phyloP scores from a whole-genome alignment of 2,113 vertebrate genomes.

The Mustelus asterias region DNA sequence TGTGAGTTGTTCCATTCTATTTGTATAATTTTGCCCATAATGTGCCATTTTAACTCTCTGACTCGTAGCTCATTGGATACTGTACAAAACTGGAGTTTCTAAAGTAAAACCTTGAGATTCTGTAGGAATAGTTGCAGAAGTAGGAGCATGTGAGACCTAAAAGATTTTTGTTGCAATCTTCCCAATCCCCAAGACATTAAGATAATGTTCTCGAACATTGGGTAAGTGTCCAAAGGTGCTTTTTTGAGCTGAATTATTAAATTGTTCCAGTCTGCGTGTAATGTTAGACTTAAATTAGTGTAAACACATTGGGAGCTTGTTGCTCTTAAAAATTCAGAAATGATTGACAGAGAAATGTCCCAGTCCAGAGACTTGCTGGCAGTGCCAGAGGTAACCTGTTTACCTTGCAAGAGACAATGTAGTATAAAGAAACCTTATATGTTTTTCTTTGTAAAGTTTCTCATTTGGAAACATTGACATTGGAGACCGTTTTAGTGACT shows the following conservation, averaged over 20 bases:
- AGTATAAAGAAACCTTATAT: conserved; percentile 29
- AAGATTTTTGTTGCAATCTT: not conserved
- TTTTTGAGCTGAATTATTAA: not conserved
- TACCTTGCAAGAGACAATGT: not conserved
- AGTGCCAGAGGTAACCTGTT: conserved; percentile 9
- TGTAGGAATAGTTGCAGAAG: not conserved
- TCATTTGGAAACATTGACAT: conserved; percentile 34
- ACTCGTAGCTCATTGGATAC: not conserved
- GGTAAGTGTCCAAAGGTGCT: not conserved
- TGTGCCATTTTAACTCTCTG: not conserved
- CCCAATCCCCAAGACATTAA: not conserved
- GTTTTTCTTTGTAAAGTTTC: conserved; percentile 35
- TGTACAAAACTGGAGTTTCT: not conserved
- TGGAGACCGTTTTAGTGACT: conserved; percentile 29
- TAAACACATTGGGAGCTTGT: not conserved
- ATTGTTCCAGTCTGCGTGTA: not conserved
- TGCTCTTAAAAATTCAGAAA: conserved; percentile 10
- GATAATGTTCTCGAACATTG: not conserved
- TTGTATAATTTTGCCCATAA: not conserved
- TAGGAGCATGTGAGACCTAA: not conserved
- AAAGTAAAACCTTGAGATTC: not conserved
- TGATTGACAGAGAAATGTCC: conserved; percentile 31
- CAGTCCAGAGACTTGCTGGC: conserved; percentile 6
- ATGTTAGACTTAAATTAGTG: not conserved
- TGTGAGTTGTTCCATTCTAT: not conserved